phyloP scores from a whole-genome alignment of 2,888 invertebrate species.

The Acrobasis consociella region DNA sequence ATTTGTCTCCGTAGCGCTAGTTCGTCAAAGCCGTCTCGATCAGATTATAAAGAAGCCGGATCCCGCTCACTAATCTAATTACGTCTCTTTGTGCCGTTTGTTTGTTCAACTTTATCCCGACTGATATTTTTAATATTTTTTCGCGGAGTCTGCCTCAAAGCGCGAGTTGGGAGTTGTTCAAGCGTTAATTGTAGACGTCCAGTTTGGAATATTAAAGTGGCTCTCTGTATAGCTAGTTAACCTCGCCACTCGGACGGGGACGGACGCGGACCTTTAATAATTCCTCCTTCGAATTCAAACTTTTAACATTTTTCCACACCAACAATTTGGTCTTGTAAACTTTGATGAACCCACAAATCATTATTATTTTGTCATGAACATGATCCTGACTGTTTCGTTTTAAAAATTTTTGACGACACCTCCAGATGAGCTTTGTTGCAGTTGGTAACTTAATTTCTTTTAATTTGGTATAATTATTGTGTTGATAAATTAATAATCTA shows the following conservation, averaged over 20 bases:
- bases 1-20: conserved; percentile 24
- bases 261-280: conserved; percentile 6
- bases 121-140: conserved; percentile 64
- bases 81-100: conserved; percentile 60
- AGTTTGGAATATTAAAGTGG: conserved; percentile 79
- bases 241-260: conserved; percentile 40
- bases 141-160: conserved; percentile 68
- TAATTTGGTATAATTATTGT: too few relatives aligned
- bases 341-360: too few relatives aligned
- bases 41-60: conserved; percentile 53
- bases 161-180: conserved; percentile 79
- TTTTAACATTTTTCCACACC: background rate
- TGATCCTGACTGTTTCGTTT: too few relatives aligned
- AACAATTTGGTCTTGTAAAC: too few relatives aligned
- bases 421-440: too few relatives aligned
- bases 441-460: too few relatives aligned
- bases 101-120: conserved; percentile 57
- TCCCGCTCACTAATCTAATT: conserved; percentile 70
- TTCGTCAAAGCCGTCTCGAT: conserved; percentile 45
- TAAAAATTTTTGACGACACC: too few relatives aligned
- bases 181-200: conserved; percentile 81
- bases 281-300: background rate
- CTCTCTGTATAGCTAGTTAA: conserved; percentile 66
- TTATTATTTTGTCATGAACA: too few relatives aligned
- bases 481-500: too few relatives aligned